Percentiles rank a stretch among this genome's conserved stretches.
phyloP scores from a whole-genome alignment of 2,888 invertebrate genomes.

The Hyles lineata region DNA sequence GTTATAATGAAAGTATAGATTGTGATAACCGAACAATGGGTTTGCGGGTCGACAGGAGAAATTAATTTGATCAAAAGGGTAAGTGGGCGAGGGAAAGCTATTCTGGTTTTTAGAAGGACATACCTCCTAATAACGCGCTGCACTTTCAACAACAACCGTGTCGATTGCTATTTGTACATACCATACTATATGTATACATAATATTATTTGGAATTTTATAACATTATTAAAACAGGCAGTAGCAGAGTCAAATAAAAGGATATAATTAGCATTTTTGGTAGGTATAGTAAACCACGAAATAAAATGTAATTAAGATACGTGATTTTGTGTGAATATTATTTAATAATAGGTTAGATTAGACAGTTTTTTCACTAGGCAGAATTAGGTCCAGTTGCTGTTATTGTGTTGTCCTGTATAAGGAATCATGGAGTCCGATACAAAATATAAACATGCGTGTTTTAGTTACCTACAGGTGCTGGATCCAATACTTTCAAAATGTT shows the following conservation, averaged over 20 bases:
- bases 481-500: conserved; percentile 64
- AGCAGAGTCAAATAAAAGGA: too few species aligned
- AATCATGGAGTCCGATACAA: too few species aligned
- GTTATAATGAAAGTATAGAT: conserved; percentile 29
- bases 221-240: too few species aligned
- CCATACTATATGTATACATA: background rate
- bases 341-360: too few species aligned
- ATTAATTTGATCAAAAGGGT: conserved; percentile 48
- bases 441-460: background rate
- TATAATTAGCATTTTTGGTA: too few species aligned
- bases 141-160: conserved; percentile 58
- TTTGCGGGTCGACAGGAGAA: conserved; percentile 51
- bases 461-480: conserved; percentile 52
- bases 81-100: conserved; percentile 71
- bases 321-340: too few species aligned
- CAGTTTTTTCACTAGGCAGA: too few species aligned
- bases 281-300: too few species aligned
- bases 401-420: too few species aligned
- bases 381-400: too few species aligned
- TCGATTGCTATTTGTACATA: conserved; percentile 43
- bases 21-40: conserved; percentile 43
- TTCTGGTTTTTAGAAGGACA: conserved; percentile 56
- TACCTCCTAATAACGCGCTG: conserved; percentile 45
- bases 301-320: too few species aligned
- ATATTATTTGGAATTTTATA: background rate